Evolutionary conservation across 2,113 vertebrate species (phyloP).

Genomic region (Lanius ludovicianus): DNA sequence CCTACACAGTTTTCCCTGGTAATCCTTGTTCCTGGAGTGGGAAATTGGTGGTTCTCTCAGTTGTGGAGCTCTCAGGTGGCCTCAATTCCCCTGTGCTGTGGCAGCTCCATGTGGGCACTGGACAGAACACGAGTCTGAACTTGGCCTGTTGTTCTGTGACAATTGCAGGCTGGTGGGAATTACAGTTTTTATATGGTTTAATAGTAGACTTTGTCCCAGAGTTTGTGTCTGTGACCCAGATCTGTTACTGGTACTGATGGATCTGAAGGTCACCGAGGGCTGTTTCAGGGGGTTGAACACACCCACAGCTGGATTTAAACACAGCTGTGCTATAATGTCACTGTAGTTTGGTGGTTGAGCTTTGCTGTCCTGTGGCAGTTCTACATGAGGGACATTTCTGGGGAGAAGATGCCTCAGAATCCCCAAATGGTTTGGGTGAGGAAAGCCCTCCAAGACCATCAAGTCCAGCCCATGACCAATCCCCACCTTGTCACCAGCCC

Average conservation of each 20-base stretch:
- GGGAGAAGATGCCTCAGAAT: background rate
- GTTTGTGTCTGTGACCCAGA: background rate
- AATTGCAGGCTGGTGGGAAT: background rate
- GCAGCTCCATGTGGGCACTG: background rate
- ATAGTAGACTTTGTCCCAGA: background rate
- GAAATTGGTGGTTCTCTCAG: background rate
- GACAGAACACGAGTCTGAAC: background rate
- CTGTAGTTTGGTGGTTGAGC: fast-evolving
- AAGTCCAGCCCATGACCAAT: fast-evolving
- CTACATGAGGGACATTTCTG: background rate
- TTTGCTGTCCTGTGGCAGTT: background rate
- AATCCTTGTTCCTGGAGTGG: background rate
- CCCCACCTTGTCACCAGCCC: background rate
- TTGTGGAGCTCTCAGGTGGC: background rate
- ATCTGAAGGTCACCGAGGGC: background rate
- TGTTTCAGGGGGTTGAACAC: background rate
- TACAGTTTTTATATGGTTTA: background rate
- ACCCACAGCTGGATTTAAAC: background rate
- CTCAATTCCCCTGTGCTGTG: background rate
- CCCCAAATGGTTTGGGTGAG: background rate
- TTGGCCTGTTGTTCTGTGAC: background rate
- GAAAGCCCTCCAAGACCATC: background rate
- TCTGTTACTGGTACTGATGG: background rate
- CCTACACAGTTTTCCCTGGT: background rate
- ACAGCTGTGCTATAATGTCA: fast-evolving